These are phyloP conservation scores for Bos indicus DNA, from an alignment of 2,113 vertebrate species.

Conservation along the genomic window DNA sequence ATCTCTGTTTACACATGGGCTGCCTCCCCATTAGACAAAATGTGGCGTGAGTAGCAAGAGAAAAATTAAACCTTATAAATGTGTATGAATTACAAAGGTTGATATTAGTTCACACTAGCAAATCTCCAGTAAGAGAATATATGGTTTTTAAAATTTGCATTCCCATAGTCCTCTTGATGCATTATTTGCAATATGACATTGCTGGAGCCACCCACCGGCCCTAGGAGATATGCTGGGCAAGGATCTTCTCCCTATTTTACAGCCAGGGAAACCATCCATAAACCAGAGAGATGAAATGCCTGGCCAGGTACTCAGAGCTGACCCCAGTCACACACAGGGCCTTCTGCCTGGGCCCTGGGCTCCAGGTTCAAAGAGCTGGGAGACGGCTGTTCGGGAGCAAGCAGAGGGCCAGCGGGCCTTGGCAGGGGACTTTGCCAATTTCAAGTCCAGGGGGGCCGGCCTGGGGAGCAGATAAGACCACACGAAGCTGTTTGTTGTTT, in stretches of 20 bases:
- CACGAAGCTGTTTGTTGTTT: conserved; percentile 40
- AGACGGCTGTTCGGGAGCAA: background rate
- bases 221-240: background rate
- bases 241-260: background rate
- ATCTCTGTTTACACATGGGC: background rate
- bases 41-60: background rate
- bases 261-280: background rate
- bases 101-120: background rate
- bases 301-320: background rate
- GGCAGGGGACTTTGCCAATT: conserved; percentile 2
- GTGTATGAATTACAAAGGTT: background rate
- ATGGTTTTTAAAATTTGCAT: background rate
- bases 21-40: background rate
- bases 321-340: background rate
- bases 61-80: background rate
- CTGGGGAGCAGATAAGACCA: conserved; percentile 49
- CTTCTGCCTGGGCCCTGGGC: background rate
- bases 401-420: background rate
- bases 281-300: background rate
- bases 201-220: background rate
- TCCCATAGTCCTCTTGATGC: background rate
- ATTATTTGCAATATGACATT: background rate
- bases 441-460: background rate
- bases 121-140: background rate
- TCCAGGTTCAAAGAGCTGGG: conserved; percentile 19